These are phyloP conservation scores for Nasonia vitripennis DNA, from an alignment of 1,140 invertebrate species.

Conservation along the genomic window DNA sequence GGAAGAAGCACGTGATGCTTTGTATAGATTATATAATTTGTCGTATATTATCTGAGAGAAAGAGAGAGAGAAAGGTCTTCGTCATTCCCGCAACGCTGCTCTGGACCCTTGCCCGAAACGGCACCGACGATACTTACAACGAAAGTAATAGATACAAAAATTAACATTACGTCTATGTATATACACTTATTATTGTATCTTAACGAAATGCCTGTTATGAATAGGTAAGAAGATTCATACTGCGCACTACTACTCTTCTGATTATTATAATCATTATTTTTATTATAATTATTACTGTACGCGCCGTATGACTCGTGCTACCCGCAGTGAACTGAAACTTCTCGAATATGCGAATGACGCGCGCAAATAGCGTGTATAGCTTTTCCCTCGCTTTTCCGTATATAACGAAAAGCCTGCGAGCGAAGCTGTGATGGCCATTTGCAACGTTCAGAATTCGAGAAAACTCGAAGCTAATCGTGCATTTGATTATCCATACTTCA, in stretches of 20 bases:
- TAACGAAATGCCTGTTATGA: constrained; percentile 11
- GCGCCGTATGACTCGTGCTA: not conserved
- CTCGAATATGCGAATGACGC: not conserved
- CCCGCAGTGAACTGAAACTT: constrained; percentile 15
- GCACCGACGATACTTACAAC: constrained; percentile 10
- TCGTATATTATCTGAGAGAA: not conserved
- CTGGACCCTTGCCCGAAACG: constrained; percentile 70
- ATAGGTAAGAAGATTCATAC: not conserved
- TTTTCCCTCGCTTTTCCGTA: not conserved
- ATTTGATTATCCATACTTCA: constrained; percentile 54
- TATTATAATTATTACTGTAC: not conserved
- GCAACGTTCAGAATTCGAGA: constrained; percentile 9
- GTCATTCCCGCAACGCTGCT: constrained; percentile 65
- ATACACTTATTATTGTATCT: not conserved
- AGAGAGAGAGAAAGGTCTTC: not conserved
- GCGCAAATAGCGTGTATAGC: not conserved
- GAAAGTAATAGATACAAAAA: constrained; percentile 2
- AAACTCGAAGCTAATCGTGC: constrained; percentile 21
- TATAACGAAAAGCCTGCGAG: not conserved
- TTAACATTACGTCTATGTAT: constrained; percentile 2
- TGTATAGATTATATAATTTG: constrained; percentile 40
- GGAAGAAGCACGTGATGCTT: constrained; percentile 61
- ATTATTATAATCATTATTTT: not conserved
- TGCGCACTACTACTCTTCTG: not conserved
- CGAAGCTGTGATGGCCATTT: not conserved